A percentile compares a stretch with the other conserved stretches of the same genome.
Conservation (phyloP, 1,140 invertebrate species). For the Rhynchophorus ferrugineus region DNA sequence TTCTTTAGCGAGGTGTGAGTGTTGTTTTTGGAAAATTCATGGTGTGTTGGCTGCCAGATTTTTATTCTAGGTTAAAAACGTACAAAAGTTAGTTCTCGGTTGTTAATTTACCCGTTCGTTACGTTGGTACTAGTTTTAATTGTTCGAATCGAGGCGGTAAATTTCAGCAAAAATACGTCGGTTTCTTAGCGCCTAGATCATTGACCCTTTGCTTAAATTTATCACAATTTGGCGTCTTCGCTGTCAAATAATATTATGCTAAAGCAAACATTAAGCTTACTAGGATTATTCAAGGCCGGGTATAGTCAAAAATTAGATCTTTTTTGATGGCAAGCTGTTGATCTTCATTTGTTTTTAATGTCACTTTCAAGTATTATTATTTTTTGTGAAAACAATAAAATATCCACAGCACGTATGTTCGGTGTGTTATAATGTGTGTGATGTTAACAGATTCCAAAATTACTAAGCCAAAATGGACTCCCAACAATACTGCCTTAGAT, state of each 20-base stretch:
- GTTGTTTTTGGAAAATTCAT: not conserved
- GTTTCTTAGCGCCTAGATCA: too few relatives aligned
- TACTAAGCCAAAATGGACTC: slow-evolving; percentile 60
- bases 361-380: too few relatives aligned
- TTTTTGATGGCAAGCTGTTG: too few relatives aligned
- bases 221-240: not conserved
- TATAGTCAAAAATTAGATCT: too few relatives aligned
- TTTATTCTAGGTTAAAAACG: not conserved
- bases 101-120: too few relatives aligned
- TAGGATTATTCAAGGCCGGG: not conserved
- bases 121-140: not conserved
- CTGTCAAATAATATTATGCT: not conserved
- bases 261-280: not conserved
- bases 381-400: not conserved
- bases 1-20: slow-evolving; percentile 3
- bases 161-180: not conserved
- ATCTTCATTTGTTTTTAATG: not conserved
- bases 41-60: not conserved
- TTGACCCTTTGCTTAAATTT: slow-evolving; percentile 9
- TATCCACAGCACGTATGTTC: not conserved
- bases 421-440: slow-evolving; percentile 27
- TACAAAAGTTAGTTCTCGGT: not conserved
- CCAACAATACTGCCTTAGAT: slow-evolving; percentile 89
- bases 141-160: not conserved
- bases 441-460: slow-evolving; percentile 29